Base-by-base conservation (phyloP, 2,888 invertebrate species). In the Napeogenes sylphis region DNA sequence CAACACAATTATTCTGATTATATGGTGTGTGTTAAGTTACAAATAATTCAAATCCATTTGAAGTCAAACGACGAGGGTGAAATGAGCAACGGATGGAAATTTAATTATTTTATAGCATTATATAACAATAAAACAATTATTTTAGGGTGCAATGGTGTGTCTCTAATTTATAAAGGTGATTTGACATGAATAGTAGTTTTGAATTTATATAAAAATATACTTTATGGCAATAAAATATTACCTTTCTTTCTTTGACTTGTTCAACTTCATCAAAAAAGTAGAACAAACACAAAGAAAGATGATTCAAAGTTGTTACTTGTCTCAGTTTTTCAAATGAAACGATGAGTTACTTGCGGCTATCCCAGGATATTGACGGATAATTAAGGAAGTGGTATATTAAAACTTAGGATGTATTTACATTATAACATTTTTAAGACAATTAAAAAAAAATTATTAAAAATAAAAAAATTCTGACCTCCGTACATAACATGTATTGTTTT, bases 51-150 rank as follows among this genome's bases (percentile, higher is more conserved):
- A 59, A 61, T 33, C 56, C 62, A 65, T 56, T 62, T 51, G 62
- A 61, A 60, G 58, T 54, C 58, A 32, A 58, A 57, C 68, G 71
- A 66, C 61, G 64, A 68, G 75, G 71, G 68, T 59, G 71, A 71
- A 72, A 71, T 69, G 71, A 66, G 74, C 74, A 73, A 68, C 75
- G 77, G 77, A 83, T 81, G 82, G 80, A 81, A 83, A 83, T 82
- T 82, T 83, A 83, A 83, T 83, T 83, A 83, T 80, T 83, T 82
- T 80, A 83, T 77, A 76, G 77, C 75, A 73, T 73, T 75, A 79
- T 10, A 42, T 42, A 42, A 10, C 77, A 78, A 79, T 80, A 80
- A 80, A 79, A 79, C 75, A 74, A 70, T 68, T 71, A 73, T 71
- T 75, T 51, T 71, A 65, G 68, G 74, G 75, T 70, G 71, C 69